Evolutionary conservation across 2,888 invertebrate species (phyloP).

Genomic region (Eurytoma californica): DNA sequence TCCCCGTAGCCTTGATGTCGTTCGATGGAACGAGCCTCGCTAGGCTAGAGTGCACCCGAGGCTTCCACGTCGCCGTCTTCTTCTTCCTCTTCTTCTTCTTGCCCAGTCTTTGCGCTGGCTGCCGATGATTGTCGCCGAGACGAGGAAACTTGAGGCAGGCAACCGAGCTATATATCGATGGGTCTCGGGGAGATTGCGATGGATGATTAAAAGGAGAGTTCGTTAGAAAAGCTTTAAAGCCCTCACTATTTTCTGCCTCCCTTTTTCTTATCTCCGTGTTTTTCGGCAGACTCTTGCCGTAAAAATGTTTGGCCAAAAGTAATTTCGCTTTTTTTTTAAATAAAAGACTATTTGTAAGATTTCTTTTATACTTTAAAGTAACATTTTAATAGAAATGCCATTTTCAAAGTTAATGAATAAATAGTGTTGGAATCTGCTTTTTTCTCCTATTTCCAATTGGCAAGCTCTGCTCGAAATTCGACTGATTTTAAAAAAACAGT

Average conservation of each 20-base stretch:
- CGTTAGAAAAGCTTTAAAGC: slow-evolving; percentile 6
- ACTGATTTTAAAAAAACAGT: too few species aligned
- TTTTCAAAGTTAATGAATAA: too few species aligned
- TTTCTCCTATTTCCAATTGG: too few species aligned
- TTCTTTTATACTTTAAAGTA: too few species aligned
- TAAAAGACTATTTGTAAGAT: too few species aligned
- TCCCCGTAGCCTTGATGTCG: slow-evolving; percentile 22
- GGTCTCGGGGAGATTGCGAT: slow-evolving; percentile 28
- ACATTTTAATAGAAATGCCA: too few species aligned
- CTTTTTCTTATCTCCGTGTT: not conserved
- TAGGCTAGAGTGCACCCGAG: not conserved
- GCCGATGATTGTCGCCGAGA: slow-evolving; percentile 39
- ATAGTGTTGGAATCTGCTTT: too few species aligned
- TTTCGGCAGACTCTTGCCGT: not conserved
- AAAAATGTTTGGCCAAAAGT: too few species aligned
- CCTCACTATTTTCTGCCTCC: not conserved
- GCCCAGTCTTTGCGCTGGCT: slow-evolving; percentile 1
- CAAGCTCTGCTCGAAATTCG: too few species aligned
- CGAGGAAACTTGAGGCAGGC: slow-evolving; percentile 16
- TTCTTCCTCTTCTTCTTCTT: slow-evolving; percentile 4
- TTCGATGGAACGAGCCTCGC: slow-evolving; percentile 30
- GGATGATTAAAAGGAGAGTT: slow-evolving; percentile 34
- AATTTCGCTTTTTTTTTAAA: too few species aligned
- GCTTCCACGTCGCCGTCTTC: not conserved
- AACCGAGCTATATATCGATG: not conserved